Base-by-base conservation (phyloP, 2,113 vertebrate genomes). In the Cichladusa arquata region DNA sequence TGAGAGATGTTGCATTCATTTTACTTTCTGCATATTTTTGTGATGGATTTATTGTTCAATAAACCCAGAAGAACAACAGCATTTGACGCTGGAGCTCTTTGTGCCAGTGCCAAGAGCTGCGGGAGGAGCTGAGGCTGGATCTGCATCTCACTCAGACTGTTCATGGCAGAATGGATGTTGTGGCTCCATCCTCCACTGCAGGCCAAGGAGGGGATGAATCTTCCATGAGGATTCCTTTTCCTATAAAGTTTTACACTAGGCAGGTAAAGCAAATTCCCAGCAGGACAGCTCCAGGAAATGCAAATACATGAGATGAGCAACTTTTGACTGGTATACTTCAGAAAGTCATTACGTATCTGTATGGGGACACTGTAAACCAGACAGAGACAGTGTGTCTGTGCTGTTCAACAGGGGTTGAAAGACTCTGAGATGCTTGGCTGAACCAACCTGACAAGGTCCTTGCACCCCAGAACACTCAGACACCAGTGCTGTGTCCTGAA, bases 1-100 rank as follows among this genome's bases (percentile, higher is more conserved):
- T 69, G 23, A 86, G 48, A 29, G 26, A 82, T 33, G 51, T 38
- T 58, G 66, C 36, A 34, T 73, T 72, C 79, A 48, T 90, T 95
- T 60, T 79, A 87, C 92, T 89, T 67, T 77, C 92, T 91, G 86
- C 62, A 31, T 74, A 48, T 76, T 86, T 85, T 40, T 20, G 53
- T 62, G 94, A 94, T 40, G 72, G 70, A 90, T 94, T 95, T 94
- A 65, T 84, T 5, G 6, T 56, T 94, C 92, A 81, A 73, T 92
- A 91, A 96, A 93, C 92, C 18, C 18, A 9, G 92, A 95, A 87
- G 65, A 92, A 86, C 57, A 61, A 65, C 56, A 66, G 78, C 45
- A 28, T 74, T 77, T 65, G 81, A 87, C 5, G 72, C 54, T 64
- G 14, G 5, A 81, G 85, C 67, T 83, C n/a, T 86, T 88, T 48